Base-by-base conservation (phyloP, 2,113 vertebrate genomes). In the Reinhardtius hippoglossoides region DNA sequence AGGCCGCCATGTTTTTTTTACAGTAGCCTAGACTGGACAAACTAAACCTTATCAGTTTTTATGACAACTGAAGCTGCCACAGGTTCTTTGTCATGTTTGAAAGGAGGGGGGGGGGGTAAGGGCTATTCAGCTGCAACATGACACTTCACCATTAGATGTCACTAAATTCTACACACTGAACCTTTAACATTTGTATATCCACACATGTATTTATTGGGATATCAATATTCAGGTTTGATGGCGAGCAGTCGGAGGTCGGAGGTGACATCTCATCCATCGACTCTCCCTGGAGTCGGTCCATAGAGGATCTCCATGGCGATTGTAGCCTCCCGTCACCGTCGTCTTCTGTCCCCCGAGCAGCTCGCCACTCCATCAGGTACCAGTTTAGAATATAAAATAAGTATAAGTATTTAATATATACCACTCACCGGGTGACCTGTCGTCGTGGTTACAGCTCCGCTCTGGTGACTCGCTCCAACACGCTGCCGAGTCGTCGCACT, bases 271-370 rank as follows among this genome's bases (percentile, higher is more conserved):
- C 95, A 0, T 94, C 96, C 72, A 97, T 99, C 40, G 98, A 98
- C 79, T 96, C 97, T 24, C 96, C 97, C 4, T 99, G 97, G 98
- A 99, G 97, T 76, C 90, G 98, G 1, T 99, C 98, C 24, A 99
- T 99, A 0, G 98, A 99, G 88, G 98, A 99, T 90, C 94, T 99
- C 83, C 97, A 98, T 81, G 93, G 97, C 23, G 97, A 97, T 86
- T 96, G 94, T 78, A 97, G 96, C 52, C 87, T 98, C 15, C 97
- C 97, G 4, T 99, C 98, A 0, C 98, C 97, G 0, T 96, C 96
- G 3, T 92, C 94, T 1, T 96, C 95, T 21, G 78, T 83, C 0
- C 93, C 96, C 2, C 95, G 98, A 62, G 93, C 97, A 0, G 94
- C 96, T 82, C 89, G 97, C 0, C 97, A 97, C 88, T 97, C 97